Percentiles rank a stretch among this genome's conserved stretches.
Conservation (phyloP, 2,888 invertebrate genomes). For the Coenonympha arcania region DNA sequence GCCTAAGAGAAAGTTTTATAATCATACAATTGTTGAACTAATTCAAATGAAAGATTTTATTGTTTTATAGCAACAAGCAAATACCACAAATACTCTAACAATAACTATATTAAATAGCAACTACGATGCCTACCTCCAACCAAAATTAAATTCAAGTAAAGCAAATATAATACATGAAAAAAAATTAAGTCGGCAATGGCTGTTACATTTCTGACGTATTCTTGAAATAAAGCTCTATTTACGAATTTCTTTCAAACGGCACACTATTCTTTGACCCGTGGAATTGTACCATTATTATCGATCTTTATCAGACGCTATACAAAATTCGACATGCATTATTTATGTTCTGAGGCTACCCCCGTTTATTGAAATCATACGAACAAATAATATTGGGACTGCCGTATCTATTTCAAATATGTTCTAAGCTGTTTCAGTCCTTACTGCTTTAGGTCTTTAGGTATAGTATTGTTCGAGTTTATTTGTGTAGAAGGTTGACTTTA, state of each 20-base stretch:
- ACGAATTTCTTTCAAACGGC: no score
- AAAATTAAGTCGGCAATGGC: no score
- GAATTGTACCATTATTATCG: slow-evolving; percentile 37
- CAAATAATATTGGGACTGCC: slow-evolving; percentile 38
- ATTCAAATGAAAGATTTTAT: neutral
- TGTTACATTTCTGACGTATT: no score
- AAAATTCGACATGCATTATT: slow-evolving; percentile 70
- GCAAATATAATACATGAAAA: no score
- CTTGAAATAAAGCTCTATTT: no score
- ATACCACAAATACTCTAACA: slow-evolving; percentile 2
- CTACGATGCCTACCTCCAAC: no score
- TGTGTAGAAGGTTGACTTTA: neutral
- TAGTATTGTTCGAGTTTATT: neutral
- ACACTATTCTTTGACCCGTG: slow-evolving; percentile 31
- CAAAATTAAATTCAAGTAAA: no score
- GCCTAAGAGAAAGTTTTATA: slow-evolving; percentile 23
- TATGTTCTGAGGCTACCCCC: slow-evolving; percentile 54
- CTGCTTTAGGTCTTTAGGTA: neutral
- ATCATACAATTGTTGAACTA: neutral
- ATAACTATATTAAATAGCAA: no score
- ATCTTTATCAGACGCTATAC: slow-evolving; percentile 33
- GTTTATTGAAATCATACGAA: slow-evolving; percentile 67
- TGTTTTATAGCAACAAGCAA: neutral
- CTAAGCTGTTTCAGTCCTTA: slow-evolving; percentile 7
- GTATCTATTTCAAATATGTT: slow-evolving; percentile 4